phyloP scores from a whole-genome alignment of 2,113 vertebrate genomes.

The Perca schrenkii region DNA sequence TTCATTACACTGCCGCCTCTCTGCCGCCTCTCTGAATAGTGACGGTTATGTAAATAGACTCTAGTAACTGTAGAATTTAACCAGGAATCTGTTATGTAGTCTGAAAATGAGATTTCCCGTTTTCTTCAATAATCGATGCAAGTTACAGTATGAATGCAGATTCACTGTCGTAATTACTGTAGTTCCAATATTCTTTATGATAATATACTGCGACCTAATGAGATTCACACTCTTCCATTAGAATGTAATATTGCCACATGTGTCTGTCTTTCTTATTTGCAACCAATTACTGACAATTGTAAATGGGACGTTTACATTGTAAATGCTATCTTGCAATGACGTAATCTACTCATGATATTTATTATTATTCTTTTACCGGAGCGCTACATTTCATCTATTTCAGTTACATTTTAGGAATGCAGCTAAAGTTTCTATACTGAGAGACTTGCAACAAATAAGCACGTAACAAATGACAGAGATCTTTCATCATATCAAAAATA shows the following conservation, averaged over 20 bases:
- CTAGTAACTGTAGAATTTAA: constrained; percentile 33
- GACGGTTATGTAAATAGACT: constrained; percentile 58
- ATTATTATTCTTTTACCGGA: neutral
- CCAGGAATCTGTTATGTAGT: constrained; percentile 48
- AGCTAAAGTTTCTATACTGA: neutral
- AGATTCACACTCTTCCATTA: neutral
- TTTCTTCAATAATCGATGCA: constrained; percentile 25
- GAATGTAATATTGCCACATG: neutral
- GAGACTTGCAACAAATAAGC: neutral
- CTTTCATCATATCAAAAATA: too few relatives aligned
- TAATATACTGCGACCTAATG: neutral
- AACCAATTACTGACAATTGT: neutral
- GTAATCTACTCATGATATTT: neutral
- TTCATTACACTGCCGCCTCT: constrained; percentile 58
- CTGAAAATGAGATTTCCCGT: constrained; percentile 44
- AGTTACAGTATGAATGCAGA: constrained; percentile 18
- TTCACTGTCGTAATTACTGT: neutral
- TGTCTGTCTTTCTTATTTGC: neutral
- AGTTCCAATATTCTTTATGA: neutral
- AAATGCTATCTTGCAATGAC: neutral
- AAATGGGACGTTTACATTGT: neutral
- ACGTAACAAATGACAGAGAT: neutral
- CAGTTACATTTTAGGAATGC: neutral
- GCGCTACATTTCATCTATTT: neutral
- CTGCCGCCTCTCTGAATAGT: constrained; percentile 41